phyloP scores from a whole-genome alignment of 2,888 invertebrate species.

The Rosalia funebris region DNA sequence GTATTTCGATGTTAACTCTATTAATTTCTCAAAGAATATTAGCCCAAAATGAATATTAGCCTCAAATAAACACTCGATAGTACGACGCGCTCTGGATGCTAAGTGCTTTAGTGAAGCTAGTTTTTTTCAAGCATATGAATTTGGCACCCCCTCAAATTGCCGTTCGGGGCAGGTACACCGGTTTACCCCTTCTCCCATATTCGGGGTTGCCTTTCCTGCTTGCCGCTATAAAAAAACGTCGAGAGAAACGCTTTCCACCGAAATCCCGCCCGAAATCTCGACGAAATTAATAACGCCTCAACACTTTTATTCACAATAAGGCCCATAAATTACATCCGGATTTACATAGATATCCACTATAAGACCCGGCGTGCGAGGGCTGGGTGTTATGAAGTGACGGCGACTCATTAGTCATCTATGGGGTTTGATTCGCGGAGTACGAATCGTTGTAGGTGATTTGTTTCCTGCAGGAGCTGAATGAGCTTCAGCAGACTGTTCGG shows the following conservation, averaged over 20 bases:
- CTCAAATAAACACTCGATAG: too few relatives aligned
- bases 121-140: too few relatives aligned
- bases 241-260: not conserved
- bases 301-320: slow-evolving; percentile 35
- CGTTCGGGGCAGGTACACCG: too few relatives aligned
- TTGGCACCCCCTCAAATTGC: too few relatives aligned
- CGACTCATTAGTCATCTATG: slow-evolving; percentile 52
- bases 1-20: too few relatives aligned
- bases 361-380: slow-evolving; percentile 33
- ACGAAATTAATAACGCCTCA: slow-evolving; percentile 30
- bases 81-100: too few relatives aligned
- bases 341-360: slow-evolving; percentile 47
- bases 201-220: too few relatives aligned
- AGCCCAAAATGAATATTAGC: too few relatives aligned
- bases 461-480: slow-evolving; percentile 50
- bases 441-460: slow-evolving; percentile 45
- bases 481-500: slow-evolving; percentile 37
- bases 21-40: too few relatives aligned
- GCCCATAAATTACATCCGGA: slow-evolving; percentile 41
- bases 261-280: not conserved
- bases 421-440: slow-evolving; percentile 48
- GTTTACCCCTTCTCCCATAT: too few relatives aligned
- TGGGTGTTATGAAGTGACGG: slow-evolving; percentile 40
- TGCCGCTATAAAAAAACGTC: not conserved
- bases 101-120: too few relatives aligned